phyloP scores from a whole-genome alignment of 2,888 invertebrate genomes.

The Xylota sylvarum region DNA sequence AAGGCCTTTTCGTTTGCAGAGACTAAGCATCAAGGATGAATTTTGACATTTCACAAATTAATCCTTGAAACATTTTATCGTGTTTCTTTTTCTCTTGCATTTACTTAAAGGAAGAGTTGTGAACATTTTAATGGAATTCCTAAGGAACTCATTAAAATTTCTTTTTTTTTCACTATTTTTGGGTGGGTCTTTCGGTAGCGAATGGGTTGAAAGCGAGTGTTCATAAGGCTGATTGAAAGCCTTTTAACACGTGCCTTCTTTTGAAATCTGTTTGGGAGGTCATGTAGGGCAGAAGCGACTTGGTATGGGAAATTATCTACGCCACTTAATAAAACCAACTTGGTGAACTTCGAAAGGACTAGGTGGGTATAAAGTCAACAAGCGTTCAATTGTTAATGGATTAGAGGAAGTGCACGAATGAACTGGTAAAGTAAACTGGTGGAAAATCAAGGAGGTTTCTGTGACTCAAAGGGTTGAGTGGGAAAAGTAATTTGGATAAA shows the following conservation, averaged over 20 bases:
- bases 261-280: background rate
- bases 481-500: no score
- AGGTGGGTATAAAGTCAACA: no score
- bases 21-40: background rate
- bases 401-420: no score
- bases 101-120: background rate
- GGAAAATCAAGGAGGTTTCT: no score
- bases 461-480: no score
- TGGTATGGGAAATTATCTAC: background rate
- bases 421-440: no score
- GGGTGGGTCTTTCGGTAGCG: background rate
- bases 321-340: background rate
- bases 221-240: conserved; percentile 5
- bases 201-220: background rate
- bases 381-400: no score
- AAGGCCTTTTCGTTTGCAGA: conserved; percentile 12
- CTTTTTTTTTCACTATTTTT: background rate
- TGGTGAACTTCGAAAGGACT: no score
- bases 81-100: background rate
- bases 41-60: conserved; percentile 6
- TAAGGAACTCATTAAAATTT: conserved; percentile 29
- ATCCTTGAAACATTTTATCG: conserved; percentile 9
- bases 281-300: background rate
- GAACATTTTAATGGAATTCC: conserved; percentile 19
- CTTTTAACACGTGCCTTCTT: background rate